Conservation (phyloP, 2,888 invertebrate species). For the Acronicta alni region DNA sequence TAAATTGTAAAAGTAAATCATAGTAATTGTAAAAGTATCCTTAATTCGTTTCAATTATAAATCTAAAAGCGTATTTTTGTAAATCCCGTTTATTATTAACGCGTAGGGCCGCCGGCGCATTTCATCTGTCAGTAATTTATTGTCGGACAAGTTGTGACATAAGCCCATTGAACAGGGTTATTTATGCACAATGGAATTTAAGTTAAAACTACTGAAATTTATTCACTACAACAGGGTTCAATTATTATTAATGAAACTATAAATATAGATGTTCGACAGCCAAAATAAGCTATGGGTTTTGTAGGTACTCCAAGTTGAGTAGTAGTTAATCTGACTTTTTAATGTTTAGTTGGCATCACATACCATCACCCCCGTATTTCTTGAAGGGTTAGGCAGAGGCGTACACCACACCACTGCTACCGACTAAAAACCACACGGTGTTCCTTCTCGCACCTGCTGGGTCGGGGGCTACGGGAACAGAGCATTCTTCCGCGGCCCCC, state of each 20-base stretch:
- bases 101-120: constrained; percentile 59
- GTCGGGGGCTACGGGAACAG: too few species aligned
- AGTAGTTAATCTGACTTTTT: too few species aligned
- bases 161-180: constrained; percentile 66
- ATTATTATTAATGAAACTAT: constrained; percentile 58
- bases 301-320: too few species aligned
- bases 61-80: constrained; percentile 50
- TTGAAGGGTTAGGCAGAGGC: too few species aligned
- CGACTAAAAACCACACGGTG: too few species aligned
- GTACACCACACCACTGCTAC: too few species aligned
- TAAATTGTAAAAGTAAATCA: constrained; percentile 16
- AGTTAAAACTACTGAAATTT: constrained; percentile 59
- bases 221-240: constrained; percentile 46
- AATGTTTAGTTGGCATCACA: too few species aligned
- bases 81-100: constrained; percentile 61
- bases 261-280: constrained; percentile 48
- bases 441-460: too few species aligned
- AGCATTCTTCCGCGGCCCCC: too few species aligned
- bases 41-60: constrained; percentile 48
- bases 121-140: constrained; percentile 76
- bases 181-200: constrained; percentile 66
- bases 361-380: too few species aligned
- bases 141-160: constrained; percentile 70
- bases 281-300: constrained; percentile 2
- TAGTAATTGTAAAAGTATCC: constrained; percentile 47